phyloP scores from a whole-genome alignment of 2,113 vertebrate species.

The Gnathochromis pfefferi region DNA sequence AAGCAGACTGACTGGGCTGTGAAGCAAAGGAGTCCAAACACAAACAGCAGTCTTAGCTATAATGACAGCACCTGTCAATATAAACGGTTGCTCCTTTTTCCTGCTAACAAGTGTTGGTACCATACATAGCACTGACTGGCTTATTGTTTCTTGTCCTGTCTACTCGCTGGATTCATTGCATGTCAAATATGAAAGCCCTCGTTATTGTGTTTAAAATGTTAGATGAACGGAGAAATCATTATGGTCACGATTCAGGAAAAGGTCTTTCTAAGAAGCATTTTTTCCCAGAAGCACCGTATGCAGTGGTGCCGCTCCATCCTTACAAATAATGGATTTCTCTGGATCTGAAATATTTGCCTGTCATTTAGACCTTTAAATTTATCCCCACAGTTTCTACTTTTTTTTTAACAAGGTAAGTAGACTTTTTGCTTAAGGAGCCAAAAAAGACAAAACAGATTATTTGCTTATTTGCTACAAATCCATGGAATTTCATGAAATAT shows the following conservation, averaged over 20 bases:
- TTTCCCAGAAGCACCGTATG: neutral
- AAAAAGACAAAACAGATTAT: rapidly evolving
- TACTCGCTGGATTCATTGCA: neutral
- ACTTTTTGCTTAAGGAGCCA: no score
- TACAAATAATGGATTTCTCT: neutral
- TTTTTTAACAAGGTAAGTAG: neutral
- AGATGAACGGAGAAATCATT: neutral
- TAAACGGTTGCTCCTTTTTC: neutral
- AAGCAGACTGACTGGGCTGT: neutral
- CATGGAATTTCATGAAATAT: neutral
- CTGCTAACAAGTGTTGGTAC: neutral
- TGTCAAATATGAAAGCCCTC: neutral
- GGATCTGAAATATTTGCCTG: neutral
- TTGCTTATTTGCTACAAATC: neutral
- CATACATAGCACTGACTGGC: neutral
- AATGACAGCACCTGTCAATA: neutral
- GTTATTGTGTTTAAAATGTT: neutral
- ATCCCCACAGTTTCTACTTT: neutral
- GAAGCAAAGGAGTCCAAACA: neutral
- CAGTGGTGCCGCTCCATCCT: neutral
- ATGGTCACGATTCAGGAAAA: neutral
- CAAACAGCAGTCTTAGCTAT: neutral
- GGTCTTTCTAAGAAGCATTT: neutral
- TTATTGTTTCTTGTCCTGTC: neutral
- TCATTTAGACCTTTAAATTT: neutral